Base-by-base conservation (phyloP, 2,113 vertebrate genomes). In the Campylomormyrus tamandua region DNA sequence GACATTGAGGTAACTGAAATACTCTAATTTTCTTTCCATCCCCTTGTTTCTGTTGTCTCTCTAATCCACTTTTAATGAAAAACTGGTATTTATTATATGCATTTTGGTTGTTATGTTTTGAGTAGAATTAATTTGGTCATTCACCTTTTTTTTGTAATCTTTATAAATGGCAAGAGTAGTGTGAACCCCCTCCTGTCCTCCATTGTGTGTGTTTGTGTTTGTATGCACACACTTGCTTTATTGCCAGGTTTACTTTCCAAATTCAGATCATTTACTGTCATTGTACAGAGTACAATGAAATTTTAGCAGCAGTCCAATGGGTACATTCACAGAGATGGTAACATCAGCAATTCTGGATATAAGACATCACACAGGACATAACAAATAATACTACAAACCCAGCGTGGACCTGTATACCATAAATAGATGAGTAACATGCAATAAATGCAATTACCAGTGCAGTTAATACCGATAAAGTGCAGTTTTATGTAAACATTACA, bases 1-100 rank as follows among this genome's bases (percentile, higher is more conserved):
- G 98, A 99, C 92, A 99, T 99, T 62, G 98, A 99, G 97, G 98
- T 99, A 66, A 66, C n/a, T 66, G 3, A 66, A 66, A 52, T 31
- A 21, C 46, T 80, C 5, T 9, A 19, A n/a, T 45, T 39, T 48
- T 62, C 62, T 66, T 31, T 80, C 27, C 31, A 35, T 8, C 27
- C 4, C 31, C 1, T 31, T 39, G 31, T 31, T 35, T 39, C 70
- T 19, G 70, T 39, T 42, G 70, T 39, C 70, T 17, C 70, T 77
- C 10, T 19, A 77, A 39, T 77, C 70, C 31, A 77, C 15, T 27
- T 66, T 66, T 13, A 39, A 39, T 39, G 70, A 77, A 77, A 77
- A 35, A 39, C 70, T 77, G 35, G 35, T 80, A 80, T 77, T 39
- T 77, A 77, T 77, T 77, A 66, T 66, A 66, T 77, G 4, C 31